phyloP scores from a whole-genome alignment of 2,888 invertebrate species.

The Thecocarcelia acutangulata region DNA sequence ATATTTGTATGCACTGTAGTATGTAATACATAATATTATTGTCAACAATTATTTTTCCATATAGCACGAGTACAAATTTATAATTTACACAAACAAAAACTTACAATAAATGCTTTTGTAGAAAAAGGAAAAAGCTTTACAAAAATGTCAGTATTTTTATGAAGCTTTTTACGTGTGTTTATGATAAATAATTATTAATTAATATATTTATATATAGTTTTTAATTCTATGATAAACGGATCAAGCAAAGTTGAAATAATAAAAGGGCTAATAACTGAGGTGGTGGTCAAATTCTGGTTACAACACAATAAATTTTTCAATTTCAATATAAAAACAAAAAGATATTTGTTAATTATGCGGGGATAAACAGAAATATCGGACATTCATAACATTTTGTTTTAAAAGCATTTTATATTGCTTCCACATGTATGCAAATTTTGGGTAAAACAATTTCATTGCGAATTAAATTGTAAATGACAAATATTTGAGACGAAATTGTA shows the following conservation, averaged over 20 bases:
- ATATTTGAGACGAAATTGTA: too few species aligned
- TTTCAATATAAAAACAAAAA: too few species aligned
- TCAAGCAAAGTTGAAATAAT: conserved; percentile 33
- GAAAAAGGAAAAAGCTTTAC: conserved; percentile 32
- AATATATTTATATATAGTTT: conserved; percentile 14
- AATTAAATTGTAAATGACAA: too few species aligned
- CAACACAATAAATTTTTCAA: too few species aligned
- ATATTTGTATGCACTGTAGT: conserved; percentile 6
- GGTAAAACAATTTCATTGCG: too few species aligned
- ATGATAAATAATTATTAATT: conserved; percentile 25
- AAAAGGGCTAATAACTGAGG: conserved; percentile 22
- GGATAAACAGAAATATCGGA: too few species aligned
- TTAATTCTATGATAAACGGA: conserved; percentile 1
- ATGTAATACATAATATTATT: conserved; percentile 64
- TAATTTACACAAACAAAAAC: conserved; percentile 34
- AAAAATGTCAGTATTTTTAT: conserved; percentile 13
- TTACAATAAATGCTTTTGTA: conserved; percentile 19
- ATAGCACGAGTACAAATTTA: conserved; percentile 55
- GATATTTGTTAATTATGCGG: too few species aligned
- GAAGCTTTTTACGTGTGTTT: conserved; percentile 1
- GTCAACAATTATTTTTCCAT: conserved; percentile 70
- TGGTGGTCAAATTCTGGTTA: background rate
- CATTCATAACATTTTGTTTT: too few species aligned
- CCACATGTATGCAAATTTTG: too few species aligned
- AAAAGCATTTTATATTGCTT: too few species aligned